Conservation (phyloP, 2,888 invertebrate species). For the Serrognathus titanus region DNA sequence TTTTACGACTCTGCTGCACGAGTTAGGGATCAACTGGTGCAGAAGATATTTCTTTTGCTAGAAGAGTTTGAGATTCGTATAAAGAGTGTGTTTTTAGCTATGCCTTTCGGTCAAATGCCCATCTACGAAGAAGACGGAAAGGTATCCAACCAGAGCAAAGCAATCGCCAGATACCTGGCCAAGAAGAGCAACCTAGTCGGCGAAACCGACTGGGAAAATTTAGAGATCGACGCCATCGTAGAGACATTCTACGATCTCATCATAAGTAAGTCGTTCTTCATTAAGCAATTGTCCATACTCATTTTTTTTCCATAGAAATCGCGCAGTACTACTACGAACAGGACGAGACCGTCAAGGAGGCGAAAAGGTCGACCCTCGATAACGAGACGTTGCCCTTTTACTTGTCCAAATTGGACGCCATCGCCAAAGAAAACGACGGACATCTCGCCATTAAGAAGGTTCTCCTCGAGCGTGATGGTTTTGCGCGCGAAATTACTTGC, state of each 20-base stretch:
- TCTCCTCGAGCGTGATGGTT: no score
- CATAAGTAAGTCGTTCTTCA: constrained; percentile 49
- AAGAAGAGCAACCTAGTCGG: constrained; percentile 57
- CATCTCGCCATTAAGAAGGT: constrained; percentile 11
- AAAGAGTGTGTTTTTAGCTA: constrained; percentile 41
- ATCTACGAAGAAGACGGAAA: constrained; percentile 61
- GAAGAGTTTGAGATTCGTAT: no score
- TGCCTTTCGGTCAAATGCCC: constrained; percentile 62
- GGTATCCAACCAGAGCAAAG: constrained; percentile 54
- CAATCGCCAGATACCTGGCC: constrained; percentile 60
- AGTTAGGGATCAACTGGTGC: no score
- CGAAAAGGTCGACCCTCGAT: neutral
- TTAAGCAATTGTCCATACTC: neutral
- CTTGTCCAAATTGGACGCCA: constrained; percentile 5
- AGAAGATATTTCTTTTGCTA: no score
- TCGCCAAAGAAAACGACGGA: constrained; percentile 7
- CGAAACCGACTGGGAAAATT: constrained; percentile 53
- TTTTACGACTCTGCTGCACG: no score
- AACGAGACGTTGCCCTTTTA: constrained; percentile 12
- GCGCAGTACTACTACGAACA: neutral
- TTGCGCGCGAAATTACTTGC: no score
- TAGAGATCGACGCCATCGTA: constrained; percentile 58
- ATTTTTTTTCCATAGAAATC: constrained; percentile 1
- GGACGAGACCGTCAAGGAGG: constrained; percentile 3
- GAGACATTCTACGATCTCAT: constrained; percentile 59